phyloP scores from a whole-genome alignment of 1,140 invertebrate genomes.

The Heliconius eleuchia region DNA sequence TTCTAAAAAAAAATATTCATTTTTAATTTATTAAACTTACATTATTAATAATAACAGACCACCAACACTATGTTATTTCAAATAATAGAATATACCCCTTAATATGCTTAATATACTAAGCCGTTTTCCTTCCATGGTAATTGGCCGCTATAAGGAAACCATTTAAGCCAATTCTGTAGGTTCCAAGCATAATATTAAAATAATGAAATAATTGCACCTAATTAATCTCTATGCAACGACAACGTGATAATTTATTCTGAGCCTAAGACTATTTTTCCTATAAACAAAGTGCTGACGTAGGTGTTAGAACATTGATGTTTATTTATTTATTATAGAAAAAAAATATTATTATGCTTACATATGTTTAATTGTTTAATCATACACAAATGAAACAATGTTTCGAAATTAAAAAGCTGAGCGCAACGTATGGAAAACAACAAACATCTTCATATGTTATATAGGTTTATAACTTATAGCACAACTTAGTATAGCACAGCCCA shows the following conservation, averaged over 20 bases:
- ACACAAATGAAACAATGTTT: too few species aligned
- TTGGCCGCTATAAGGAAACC: conserved; percentile 20
- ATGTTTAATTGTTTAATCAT: too few species aligned
- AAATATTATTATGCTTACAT: too few species aligned
- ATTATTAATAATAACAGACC: not conserved
- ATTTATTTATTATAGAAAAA: too few species aligned
- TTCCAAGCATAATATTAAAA: conserved; percentile 24
- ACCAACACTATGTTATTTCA: not conserved
- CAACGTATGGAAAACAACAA: too few species aligned
- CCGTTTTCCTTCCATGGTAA: conserved; percentile 18
- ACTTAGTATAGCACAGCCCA: not conserved
- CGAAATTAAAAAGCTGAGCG: too few species aligned
- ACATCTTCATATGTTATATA: too few species aligned
- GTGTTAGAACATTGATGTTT: not conserved
- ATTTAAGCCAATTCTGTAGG: conserved; percentile 17
- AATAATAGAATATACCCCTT: not conserved
- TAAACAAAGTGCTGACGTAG: conserved; percentile 16
- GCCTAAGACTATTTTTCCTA: conserved; percentile 29
- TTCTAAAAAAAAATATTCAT: too few species aligned
- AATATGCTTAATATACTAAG: not conserved
- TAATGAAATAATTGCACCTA: conserved; percentile 22
- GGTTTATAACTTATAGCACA: not conserved
- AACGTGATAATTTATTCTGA: conserved; percentile 30
- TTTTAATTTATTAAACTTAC: not conserved
- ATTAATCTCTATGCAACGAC: conserved; percentile 35